phyloP scores from a whole-genome alignment of 1,140 invertebrate species.

The Berghia stephanieae region DNA sequence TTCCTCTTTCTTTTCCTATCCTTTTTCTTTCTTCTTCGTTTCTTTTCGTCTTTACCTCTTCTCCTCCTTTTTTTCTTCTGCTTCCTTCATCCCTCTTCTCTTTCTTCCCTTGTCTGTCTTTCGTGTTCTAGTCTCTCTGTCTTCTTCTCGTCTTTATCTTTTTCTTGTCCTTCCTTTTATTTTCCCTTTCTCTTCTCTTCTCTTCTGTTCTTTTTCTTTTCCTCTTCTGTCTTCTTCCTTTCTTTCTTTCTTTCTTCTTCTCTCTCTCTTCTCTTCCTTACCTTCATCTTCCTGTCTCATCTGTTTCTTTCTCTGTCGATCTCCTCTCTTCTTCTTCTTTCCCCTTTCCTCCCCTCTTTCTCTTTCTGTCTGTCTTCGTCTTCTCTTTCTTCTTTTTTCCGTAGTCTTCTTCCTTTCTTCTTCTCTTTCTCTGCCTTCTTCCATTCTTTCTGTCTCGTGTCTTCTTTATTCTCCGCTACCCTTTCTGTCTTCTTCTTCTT shows the following conservation, averaged over 20 bases:
- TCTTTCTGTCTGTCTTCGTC: too few relatives aligned
- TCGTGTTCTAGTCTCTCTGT: too few relatives aligned
- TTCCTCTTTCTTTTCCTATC: too few relatives aligned
- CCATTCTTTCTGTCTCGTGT: neutral
- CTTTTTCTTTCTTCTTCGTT: too few relatives aligned
- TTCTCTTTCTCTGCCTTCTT: neutral
- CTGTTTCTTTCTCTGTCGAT: slow-evolving; percentile 1
- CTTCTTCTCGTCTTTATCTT: too few relatives aligned
- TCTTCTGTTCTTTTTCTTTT: neutral
- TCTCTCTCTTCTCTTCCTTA: neutral
- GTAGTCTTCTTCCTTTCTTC: neutral
- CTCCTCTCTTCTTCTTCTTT: neutral
- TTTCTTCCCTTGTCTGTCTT: too few relatives aligned
- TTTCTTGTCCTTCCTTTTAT: too few relatives aligned
- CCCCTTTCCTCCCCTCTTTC: neutral
- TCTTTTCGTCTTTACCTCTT: too few relatives aligned
- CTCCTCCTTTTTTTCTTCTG: too few relatives aligned
- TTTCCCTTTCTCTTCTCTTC: neutral
- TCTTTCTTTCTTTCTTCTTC: neutral
- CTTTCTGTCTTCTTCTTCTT: slow-evolving; percentile 24
- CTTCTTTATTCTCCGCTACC: slow-evolving; percentile 8
- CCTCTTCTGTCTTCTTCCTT: slow-evolving; percentile 51
- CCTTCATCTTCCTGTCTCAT: neutral
- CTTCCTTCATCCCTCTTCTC: too few relatives aligned
- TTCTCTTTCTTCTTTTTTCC: too few relatives aligned